Base-by-base conservation (phyloP, 2,797 vertebrate genomes). In the Lutjanus argentimaculatus region DNA sequence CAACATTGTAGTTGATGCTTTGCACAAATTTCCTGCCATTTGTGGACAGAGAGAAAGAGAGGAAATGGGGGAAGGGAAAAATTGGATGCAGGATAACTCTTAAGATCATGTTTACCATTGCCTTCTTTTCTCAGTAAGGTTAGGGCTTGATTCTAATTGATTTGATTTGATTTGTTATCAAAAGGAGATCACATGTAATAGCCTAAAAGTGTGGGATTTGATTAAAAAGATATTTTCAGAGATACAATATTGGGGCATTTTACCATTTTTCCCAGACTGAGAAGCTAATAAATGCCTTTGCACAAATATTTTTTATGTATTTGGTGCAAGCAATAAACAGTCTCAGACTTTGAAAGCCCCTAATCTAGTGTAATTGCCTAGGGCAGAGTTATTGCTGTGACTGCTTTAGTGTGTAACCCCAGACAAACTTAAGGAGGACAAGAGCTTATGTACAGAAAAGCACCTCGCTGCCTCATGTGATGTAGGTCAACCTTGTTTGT, bases 401-500 rank as follows among this genome's bases (percentile, higher is more conserved):
- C 2, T 53, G 16, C 59, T 43, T 70, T 7, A 51, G 4, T 14
- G 21, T 42, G 4, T 70, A 58, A 57, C 21, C 13, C 2, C 65
- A 22, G 16, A 58, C 16, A 85, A 48, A 61, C 46, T 5, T 66
- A 22, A 59, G 49, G 22, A 43, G 51, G 16, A 68, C 55, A 61
- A 17, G 22, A 46, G 46, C 63, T 59, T 13, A 8, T 22, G 57
- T 22, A 17, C 15, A 43, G 30, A 13, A 68, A 40, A 64, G n/a
- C 42, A 74, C 46, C 25, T 67, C 1, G 3, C n/a, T 83, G 14
- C 21, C 57, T 55, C 48, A 6, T 42, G 6, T 53, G 48, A 80
- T 58, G 7, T 55, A 12, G 25, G 67, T 72, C 22, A 71, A 9
- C 17, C 10, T 8, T 19, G 15, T 53, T 79, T 83, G 59, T 72